A percentile compares a stretch with the other conserved stretches of the same genome.
Conservation (phyloP, 2,797 vertebrate species). For the Muscicapa comitata region DNA sequence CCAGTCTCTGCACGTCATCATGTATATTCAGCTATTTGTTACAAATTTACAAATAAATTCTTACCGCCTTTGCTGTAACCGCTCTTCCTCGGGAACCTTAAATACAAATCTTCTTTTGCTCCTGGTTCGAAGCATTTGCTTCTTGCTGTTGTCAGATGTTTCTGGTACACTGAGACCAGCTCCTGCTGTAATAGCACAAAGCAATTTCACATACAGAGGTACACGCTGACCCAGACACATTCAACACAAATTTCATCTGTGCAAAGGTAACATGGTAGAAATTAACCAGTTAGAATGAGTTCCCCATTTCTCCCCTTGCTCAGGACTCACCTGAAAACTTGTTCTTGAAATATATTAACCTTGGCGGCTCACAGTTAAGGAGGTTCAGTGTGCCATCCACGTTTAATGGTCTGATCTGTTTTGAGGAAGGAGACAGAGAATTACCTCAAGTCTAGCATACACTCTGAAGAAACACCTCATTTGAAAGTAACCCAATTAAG, state of each 20-base stretch:
- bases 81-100: slow-evolving; percentile 92
- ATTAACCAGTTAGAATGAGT: neutral
- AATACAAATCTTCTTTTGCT: slow-evolving; percentile 97
- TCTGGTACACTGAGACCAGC: slow-evolving; percentile 86
- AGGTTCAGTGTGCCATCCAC: slow-evolving; percentile 90
- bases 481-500: neutral
- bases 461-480: neutral
- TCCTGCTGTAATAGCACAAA: slow-evolving; percentile 71
- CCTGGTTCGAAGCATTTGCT: slow-evolving; percentile 93
- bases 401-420: slow-evolving; percentile 90
- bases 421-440: neutral
- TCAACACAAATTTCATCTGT: neutral
- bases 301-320: neutral
- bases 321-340: slow-evolving; percentile 73
- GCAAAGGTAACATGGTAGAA: neutral
- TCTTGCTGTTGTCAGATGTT: slow-evolving; percentile 90
- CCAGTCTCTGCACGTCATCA: neutral
- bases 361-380: slow-evolving; percentile 86
- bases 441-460: neutral
- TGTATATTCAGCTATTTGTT: neutral
- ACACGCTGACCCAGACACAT: neutral
- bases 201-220: neutral
- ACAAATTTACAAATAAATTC: neutral
- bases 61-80: slow-evolving; percentile 78
- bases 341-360: slow-evolving; percentile 92